Conservation (phyloP, 2,797 vertebrate genomes). For the Poliocrania exsul region DNA sequence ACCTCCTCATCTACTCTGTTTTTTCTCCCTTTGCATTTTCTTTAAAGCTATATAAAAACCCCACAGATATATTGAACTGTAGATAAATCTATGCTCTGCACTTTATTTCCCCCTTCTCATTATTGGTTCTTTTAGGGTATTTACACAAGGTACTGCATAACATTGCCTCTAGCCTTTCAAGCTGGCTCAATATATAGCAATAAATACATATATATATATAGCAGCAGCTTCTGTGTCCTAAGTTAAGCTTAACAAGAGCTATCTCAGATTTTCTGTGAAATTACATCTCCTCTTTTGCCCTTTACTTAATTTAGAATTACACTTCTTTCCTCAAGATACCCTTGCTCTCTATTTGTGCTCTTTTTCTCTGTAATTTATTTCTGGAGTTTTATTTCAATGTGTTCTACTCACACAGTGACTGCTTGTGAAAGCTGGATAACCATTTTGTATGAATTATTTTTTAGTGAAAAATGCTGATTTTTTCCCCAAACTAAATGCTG, state of each 20-base stretch:
- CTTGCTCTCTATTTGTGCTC: background rate
- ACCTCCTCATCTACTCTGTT: background rate
- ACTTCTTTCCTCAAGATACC: background rate
- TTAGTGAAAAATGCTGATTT: background rate
- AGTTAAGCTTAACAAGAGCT: background rate
- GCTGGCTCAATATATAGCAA: background rate
- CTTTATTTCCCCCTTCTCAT: background rate
- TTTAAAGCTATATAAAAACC: background rate
- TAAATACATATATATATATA: background rate
- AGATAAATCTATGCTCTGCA: background rate
- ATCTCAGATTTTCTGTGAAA: constrained; percentile 18
- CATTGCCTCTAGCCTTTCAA: background rate
- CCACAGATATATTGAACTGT: background rate
- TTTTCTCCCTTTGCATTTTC: background rate
- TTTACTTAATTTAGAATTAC: background rate
- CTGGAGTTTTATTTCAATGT: background rate
- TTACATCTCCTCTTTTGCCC: background rate
- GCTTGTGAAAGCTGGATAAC: background rate
- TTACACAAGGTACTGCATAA: background rate
- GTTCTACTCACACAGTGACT: background rate
- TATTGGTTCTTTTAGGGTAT: background rate
- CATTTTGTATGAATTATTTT: background rate
- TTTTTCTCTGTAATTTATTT: constrained; percentile 7
- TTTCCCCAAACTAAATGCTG: background rate
- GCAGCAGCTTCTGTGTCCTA: background rate